Evolutionary conservation across 2,113 vertebrate genomes (phyloP).

Genomic region (Harpagus bidentatus): DNA sequence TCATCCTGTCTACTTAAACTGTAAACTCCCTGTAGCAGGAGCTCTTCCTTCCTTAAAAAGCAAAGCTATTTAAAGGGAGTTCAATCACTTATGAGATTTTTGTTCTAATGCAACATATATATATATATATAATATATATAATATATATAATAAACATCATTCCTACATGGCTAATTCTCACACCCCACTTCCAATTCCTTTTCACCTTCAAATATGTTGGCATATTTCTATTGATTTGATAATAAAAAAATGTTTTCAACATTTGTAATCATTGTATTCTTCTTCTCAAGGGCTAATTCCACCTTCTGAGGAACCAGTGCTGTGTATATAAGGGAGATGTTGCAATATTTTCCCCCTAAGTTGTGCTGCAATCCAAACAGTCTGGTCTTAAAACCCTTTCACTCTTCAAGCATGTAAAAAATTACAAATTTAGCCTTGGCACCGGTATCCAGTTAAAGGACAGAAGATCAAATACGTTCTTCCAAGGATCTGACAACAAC

Average conservation of each 20-base stretch:
- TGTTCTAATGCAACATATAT: neutral
- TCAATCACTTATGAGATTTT: neutral
- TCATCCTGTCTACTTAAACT: neutral
- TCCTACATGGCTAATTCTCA: neutral
- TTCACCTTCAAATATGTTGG: neutral
- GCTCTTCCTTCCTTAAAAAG: neutral
- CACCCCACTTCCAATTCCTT: neutral
- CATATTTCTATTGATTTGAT: neutral
- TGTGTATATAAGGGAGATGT: neutral
- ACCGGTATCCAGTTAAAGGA: neutral
- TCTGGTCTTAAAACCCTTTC: neutral
- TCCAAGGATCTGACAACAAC: neutral
- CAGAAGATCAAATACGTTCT: neutral
- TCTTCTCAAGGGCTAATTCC: neutral
- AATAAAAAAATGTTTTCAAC: neutral
- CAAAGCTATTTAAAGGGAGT: neutral
- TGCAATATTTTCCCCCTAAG: neutral
- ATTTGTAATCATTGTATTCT: neutral
- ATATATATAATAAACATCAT: neutral
- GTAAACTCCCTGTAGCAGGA: neutral
- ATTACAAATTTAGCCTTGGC: neutral
- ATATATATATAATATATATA: neutral
- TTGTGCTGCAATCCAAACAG: neutral
- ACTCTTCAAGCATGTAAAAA: neutral
- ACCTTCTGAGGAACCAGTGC: neutral